Base-by-base conservation (phyloP, 2,113 vertebrate species). In the Elgaria multicarinata region DNA sequence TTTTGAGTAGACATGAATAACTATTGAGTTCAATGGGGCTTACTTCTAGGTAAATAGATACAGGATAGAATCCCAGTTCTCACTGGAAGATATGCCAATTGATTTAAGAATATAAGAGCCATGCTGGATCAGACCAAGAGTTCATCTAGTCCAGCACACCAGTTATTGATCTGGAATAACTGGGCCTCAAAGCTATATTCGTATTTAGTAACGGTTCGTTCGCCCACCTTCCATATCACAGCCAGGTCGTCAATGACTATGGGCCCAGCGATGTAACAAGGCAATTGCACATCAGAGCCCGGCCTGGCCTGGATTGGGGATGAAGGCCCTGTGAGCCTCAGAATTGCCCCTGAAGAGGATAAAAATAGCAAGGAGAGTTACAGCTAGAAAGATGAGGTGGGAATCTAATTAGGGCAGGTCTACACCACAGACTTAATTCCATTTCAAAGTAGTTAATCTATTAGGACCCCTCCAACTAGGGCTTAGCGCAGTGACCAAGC, bases 101-200 rank as follows among this genome's bases (percentile, higher is more conserved):
- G 69, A 71, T 22, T 8, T 50, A 8, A n/a, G n/a, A n/a, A n/a
- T n/a, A n/a, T n/a, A n/a, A n/a, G n/a, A n/a, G n/a, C n/a, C n/a
- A n/a, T n/a, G n/a, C n/a, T n/a, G n/a, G n/a, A n/a, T n/a, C n/a
- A n/a, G n/a, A n/a, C n/a, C n/a, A n/a, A n/a, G n/a, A n/a, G n/a
- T n/a, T n/a, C n/a, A n/a, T n/a, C n/a, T n/a, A n/a, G n/a, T n/a
- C n/a, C n/a, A n/a, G n/a, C n/a, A n/a, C n/a, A n/a, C n/a, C n/a
- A n/a, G n/a, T n/a, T n/a, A n/a, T n/a, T n/a, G n/a, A n/a, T n/a
- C n/a, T n/a, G n/a, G n/a, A n/a, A n/a, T n/a, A n/a, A n/a, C n/a
- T n/a, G n/a, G n/a, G 20, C 1, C 3, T 36, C 5, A 1, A 78
- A 74, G 0, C 0, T 3, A 28, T 42, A 10, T 31, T 50, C 33